phyloP scores from a whole-genome alignment of 2,888 invertebrate species.

The Strigamia maritima region DNA sequence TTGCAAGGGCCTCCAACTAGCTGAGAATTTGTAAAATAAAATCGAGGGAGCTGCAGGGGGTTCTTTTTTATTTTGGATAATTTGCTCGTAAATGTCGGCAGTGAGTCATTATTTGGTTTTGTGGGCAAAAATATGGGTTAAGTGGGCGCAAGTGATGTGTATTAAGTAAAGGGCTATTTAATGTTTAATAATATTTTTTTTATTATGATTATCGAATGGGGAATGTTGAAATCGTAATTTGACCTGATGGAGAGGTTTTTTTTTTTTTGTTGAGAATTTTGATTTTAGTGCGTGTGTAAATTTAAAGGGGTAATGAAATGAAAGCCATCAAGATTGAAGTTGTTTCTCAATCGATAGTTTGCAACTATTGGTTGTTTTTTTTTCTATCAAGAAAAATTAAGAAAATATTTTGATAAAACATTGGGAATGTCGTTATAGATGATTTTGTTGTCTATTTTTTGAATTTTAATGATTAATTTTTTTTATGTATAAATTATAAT shows the following conservation, averaged over 20 bases:
- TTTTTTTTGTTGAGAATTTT: neutral
- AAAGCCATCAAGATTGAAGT: too few species aligned
- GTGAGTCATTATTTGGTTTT: constrained; percentile 24
- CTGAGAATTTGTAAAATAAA: constrained; percentile 21
- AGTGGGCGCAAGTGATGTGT: constrained; percentile 15
- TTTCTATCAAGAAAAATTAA: too few species aligned
- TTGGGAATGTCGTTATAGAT: too few species aligned
- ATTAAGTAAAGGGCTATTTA: neutral
- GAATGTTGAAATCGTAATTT: neutral
- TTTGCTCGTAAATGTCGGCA: constrained; percentile 12
- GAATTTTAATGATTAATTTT: neutral
- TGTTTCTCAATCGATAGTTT: too few species aligned
- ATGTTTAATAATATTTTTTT: neutral
- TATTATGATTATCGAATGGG: neutral
- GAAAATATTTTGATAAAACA: too few species aligned
- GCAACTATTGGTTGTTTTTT: too few species aligned
- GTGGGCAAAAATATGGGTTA: constrained; percentile 18
- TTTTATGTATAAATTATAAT: neutral
- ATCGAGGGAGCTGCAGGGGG: neutral
- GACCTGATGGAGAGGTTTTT: too few species aligned
- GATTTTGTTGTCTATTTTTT: too few species aligned
- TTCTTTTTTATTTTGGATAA: constrained; percentile 9
- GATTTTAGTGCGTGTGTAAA: neutral
- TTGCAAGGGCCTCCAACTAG: neutral
- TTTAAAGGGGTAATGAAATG: too few species aligned